A percentile compares a stretch with the other conserved stretches of the same genome.
These are phyloP conservation scores for Coelogynopora nodosa DNA, from an alignment of 2,888 invertebrate genomes.

Conservation along the genomic window DNA sequence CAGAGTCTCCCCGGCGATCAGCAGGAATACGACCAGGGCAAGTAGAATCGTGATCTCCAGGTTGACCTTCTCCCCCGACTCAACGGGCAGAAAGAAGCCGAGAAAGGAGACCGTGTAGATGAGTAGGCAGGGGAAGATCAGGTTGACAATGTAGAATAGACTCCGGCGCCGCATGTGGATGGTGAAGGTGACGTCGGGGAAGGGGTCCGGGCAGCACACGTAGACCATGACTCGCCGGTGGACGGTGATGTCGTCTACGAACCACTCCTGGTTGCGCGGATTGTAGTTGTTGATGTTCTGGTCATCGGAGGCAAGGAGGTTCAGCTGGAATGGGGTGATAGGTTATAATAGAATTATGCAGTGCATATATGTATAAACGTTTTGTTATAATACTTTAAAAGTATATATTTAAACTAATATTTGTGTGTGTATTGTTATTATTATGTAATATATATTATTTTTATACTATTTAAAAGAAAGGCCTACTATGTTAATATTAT, in stretches of 20 bases:
- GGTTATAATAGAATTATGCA: background rate
- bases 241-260: conserved; percentile 1
- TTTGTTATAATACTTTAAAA: too few relatives aligned
- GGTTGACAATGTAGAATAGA: conserved; percentile 77
- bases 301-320: background rate
- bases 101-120: conserved; percentile 90
- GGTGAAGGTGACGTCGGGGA: conserved; percentile 59
- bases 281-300: conserved; percentile 22
- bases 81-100: conserved; percentile 93
- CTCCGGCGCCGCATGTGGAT: conserved; percentile 69
- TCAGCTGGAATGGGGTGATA: background rate
- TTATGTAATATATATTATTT: too few relatives aligned
- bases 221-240: conserved; percentile 65
- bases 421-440: too few relatives aligned
- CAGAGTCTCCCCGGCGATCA: conserved; percentile 89
- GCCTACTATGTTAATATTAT: too few relatives aligned
- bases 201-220: conserved; percentile 43
- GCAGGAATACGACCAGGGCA: conserved; percentile 96
- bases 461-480: too few relatives aligned
- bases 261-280: conserved; percentile 29
- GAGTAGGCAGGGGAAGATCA: conserved; percentile 73
- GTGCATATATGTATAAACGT: too few relatives aligned
- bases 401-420: too few relatives aligned
- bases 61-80: conserved; percentile 96
- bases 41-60: conserved; percentile 96